phyloP scores from a whole-genome alignment of 2,113 vertebrate species.

The Bujurquina vittata region DNA sequence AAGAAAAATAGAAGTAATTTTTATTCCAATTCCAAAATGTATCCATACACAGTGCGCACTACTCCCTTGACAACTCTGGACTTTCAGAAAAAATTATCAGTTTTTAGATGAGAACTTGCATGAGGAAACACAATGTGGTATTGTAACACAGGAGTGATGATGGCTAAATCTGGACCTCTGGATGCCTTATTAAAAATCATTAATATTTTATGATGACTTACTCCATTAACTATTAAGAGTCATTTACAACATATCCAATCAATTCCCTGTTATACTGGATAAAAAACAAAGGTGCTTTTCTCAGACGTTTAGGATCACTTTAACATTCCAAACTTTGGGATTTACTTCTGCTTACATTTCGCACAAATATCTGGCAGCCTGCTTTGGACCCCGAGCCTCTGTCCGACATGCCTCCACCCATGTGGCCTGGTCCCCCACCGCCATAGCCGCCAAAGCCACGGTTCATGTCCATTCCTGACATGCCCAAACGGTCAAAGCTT shows the following conservation, averaged over 20 bases:
- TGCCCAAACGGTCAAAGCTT: constrained; percentile 89
- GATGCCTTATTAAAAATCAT: background rate
- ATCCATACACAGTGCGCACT: background rate
- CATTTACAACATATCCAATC: too few species aligned
- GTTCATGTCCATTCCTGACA: constrained; percentile 90
- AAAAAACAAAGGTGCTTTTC: too few species aligned
- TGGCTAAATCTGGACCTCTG: background rate
- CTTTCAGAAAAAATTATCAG: background rate
- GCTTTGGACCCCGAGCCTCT: constrained; percentile 88
- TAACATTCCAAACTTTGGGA: background rate
- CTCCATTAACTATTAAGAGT: too few species aligned
- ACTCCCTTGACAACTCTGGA: background rate
- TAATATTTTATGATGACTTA: background rate
- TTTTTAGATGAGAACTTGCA: background rate
- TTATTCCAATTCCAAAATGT: too few species aligned
- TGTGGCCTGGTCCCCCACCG: constrained; percentile 73
- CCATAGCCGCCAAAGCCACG: constrained; percentile 87
- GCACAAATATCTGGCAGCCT: constrained; percentile 98
- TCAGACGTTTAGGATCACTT: background rate
- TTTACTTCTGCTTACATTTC: constrained; percentile 88
- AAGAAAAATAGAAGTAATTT: too few species aligned
- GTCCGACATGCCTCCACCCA: constrained; percentile 89
- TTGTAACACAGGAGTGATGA: background rate
- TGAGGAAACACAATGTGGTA: too few species aligned
- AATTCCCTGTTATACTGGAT: too few species aligned